Percentiles rank a stretch among this genome's conserved stretches.
Evolutionary conservation across 2,797 vertebrate genomes (phyloP).

Genomic region (Florisuga fusca): DNA sequence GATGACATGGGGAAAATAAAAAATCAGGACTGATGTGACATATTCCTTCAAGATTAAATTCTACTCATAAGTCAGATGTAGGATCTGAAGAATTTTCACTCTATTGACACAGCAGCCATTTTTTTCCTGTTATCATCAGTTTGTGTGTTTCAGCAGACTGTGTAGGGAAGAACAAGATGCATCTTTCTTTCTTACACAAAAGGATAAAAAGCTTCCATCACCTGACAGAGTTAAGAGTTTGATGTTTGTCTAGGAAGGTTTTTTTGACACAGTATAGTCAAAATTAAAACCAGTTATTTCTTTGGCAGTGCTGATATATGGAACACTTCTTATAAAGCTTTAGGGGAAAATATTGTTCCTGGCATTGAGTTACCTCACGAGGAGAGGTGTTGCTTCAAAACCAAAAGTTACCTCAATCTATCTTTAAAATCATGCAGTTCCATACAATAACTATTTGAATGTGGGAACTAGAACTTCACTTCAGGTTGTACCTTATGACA

Average conservation of each 20-base stretch:
- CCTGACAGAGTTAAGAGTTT: background rate
- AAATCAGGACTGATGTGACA: fast-evolving
- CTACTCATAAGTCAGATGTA: background rate
- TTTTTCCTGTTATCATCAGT: background rate
- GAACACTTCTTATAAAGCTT: background rate
- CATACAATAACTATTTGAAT: background rate
- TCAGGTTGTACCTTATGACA: background rate
- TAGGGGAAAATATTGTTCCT: background rate
- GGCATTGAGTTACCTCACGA: background rate
- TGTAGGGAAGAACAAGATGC: background rate
- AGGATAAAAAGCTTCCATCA: background rate
- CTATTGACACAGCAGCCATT: background rate
- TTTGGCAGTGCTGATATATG: background rate
- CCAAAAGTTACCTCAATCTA: background rate
- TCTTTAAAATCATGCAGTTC: background rate
- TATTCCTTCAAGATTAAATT: background rate
- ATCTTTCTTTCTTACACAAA: background rate
- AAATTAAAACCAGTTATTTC: background rate
- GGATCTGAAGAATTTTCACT: background rate
- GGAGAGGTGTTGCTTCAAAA: background rate
- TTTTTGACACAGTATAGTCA: background rate
- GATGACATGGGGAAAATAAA: background rate
- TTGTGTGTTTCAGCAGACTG: background rate
- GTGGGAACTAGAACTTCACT: background rate
- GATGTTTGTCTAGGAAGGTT: background rate